These are phyloP conservation scores for Desmophyllum pertusum DNA, from an alignment of 92 coral and sea anemone species.

Conservation along the genomic window DNA sequence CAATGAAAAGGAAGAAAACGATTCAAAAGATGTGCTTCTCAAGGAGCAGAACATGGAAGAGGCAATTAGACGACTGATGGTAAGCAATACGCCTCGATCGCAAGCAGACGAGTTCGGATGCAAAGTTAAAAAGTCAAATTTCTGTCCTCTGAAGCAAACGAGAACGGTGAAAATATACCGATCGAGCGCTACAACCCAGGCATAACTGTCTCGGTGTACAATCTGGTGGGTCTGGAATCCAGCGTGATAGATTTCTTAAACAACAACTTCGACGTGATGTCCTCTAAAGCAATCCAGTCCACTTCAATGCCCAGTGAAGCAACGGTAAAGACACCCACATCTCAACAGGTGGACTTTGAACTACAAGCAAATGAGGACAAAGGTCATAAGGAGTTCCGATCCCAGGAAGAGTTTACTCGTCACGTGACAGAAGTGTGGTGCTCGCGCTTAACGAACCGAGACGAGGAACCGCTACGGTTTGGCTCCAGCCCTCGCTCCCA, in stretches of 20 bases:
- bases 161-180: neutral
- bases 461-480: slow-evolving; percentile 47
- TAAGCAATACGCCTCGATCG: neutral
- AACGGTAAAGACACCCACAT: neutral
- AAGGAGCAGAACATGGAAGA: slow-evolving; percentile 80
- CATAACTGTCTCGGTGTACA: slow-evolving; percentile 29
- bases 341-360: slow-evolving; percentile 19
- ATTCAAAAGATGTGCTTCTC: slow-evolving; percentile 43
- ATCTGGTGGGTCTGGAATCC: neutral
- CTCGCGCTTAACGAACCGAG: slow-evolving; percentile 10
- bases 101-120: slow-evolving; percentile 74
- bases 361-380: slow-evolving; percentile 20
- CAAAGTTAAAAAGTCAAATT: slow-evolving; percentile 46
- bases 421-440: slow-evolving; percentile 51
- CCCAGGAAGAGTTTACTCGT: slow-evolving; percentile 40
- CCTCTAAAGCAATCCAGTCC: slow-evolving; percentile 3
- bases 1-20: slow-evolving; percentile 67
- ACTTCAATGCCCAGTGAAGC: neutral
- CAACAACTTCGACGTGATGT: slow-evolving; percentile 42
- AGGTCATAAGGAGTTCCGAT: slow-evolving; percentile 28
- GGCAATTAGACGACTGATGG: slow-evolving; percentile 58
- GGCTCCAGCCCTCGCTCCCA: slow-evolving; percentile 35
- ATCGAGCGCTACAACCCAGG: slow-evolving; percentile 19
- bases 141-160: neutral
- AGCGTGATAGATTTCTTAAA: slow-evolving; percentile 38